Conservation (phyloP, 2,888 invertebrate species). For the Pyralis farinalis region DNA sequence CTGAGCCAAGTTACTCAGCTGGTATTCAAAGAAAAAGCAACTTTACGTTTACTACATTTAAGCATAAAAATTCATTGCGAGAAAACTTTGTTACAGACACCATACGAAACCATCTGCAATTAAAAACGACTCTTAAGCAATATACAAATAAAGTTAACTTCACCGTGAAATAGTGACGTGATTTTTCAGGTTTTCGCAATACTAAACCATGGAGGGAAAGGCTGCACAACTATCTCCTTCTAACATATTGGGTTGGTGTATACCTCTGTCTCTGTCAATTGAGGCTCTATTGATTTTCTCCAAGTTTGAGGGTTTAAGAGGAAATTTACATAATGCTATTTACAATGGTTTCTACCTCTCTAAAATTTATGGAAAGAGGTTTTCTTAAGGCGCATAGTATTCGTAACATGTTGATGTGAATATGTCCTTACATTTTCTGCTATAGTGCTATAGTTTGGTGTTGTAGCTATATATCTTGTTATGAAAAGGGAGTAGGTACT, state of each 20-base stretch:
- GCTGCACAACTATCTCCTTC: constrained; percentile 28
- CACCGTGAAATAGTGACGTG: not conserved
- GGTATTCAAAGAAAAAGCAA: not conserved
- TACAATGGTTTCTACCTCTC: constrained; percentile 22
- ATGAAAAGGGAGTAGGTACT: no score
- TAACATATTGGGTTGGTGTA: constrained; percentile 7
- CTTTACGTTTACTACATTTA: not conserved
- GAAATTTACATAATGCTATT: constrained; percentile 55
- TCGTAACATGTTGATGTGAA: no score
- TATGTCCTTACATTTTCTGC: no score
- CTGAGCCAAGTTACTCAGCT: constrained; percentile 23
- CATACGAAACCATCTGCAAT: not conserved
- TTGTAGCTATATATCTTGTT: no score
- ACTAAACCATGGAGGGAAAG: constrained; percentile 26
- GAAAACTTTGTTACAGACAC: not conserved
- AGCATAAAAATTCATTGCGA: not conserved
- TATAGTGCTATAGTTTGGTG: no score
- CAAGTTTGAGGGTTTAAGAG: constrained; percentile 37
- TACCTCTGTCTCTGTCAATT: constrained; percentile 26
- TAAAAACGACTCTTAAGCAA: not conserved
- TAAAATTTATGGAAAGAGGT: constrained; percentile 3
- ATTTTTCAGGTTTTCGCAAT: constrained; percentile 35
- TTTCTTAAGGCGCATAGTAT: no score
- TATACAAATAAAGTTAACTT: not conserved
- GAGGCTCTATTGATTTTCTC: constrained; percentile 61